Conservation (phyloP, 2,797 vertebrate genomes). For the Ctenopoma kingsleyae region DNA sequence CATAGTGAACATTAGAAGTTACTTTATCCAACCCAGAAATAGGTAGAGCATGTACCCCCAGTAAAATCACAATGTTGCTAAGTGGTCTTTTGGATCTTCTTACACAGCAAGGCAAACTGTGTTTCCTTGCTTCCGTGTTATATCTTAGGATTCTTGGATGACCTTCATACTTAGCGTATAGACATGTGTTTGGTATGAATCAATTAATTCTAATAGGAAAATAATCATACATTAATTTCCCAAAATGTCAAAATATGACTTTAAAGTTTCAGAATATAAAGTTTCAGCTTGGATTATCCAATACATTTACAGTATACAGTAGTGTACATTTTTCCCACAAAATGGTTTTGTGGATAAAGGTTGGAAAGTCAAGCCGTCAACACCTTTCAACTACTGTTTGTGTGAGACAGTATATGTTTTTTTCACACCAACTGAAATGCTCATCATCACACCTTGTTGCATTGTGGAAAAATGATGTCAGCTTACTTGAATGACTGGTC, state of each 20-base stretch:
- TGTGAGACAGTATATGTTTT: slow-evolving; percentile 12
- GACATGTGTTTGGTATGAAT: slow-evolving; percentile 10
- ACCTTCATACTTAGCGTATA: background rate
- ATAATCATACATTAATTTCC: background rate
- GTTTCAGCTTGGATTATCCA: background rate
- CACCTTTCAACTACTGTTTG: slow-evolving; percentile 29
- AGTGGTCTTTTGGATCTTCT: background rate
- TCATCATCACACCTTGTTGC: slow-evolving; percentile 54
- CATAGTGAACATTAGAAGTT: background rate
- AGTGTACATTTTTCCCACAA: slow-evolving; percentile 2
- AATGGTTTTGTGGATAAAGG: background rate
- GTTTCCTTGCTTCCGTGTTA: background rate
- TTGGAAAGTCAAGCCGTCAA: slow-evolving; percentile 18
- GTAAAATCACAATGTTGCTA: background rate
- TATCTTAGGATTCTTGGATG: background rate
- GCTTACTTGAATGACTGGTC: slow-evolving; percentile 33
- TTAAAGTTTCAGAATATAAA: background rate
- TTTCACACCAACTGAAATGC: slow-evolving; percentile 49
- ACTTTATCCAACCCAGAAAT: background rate
- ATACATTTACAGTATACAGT: background rate
- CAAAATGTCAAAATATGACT: background rate
- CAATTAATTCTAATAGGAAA: background rate
- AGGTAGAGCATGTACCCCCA: background rate
- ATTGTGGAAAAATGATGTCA: slow-evolving; percentile 60
- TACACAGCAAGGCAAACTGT: background rate